Percentiles rank a stretch among this genome's conserved stretches.
Evolutionary conservation across 2,888 invertebrate species (phyloP).

Genomic region (Alloplasta piceator): DNA sequence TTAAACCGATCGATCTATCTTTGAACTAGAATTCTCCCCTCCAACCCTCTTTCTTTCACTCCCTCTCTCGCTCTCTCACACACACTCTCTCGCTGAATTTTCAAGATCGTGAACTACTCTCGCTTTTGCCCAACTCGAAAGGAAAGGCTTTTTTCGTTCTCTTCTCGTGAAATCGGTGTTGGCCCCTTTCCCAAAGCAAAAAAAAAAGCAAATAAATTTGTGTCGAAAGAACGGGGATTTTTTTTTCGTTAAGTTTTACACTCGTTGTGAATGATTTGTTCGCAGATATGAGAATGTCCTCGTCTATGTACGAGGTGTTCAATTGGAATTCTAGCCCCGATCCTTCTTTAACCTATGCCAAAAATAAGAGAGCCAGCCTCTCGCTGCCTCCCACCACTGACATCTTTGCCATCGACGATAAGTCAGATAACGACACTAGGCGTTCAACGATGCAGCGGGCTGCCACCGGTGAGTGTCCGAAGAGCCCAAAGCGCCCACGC

Average conservation of each 20-base stretch:
- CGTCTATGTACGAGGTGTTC: conserved; percentile 90
- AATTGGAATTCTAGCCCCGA: conserved; percentile 86
- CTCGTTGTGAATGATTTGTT: conserved; percentile 77
- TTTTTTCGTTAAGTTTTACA: conserved; percentile 15
- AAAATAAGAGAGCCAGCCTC: conserved; percentile 83
- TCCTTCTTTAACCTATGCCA: conserved; percentile 82
- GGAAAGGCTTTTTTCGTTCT: conserved; percentile 6
- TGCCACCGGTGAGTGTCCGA: conserved; percentile 80
- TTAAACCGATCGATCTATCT: conserved; percentile 52
- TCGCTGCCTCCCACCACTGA: conserved; percentile 82
- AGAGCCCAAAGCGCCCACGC: conserved; percentile 62
- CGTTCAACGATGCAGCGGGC: conserved; percentile 81
- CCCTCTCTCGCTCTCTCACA: background rate
- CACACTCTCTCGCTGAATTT: background rate
- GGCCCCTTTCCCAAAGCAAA: no score
- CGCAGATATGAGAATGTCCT: conserved; percentile 88
- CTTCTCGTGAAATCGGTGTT: background rate
- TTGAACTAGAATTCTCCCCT: conserved; percentile 44
- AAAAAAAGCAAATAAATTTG: no score
- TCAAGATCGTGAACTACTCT: conserved; percentile 2
- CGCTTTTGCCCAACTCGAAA: conserved; percentile 4
- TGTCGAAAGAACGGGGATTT: no score
- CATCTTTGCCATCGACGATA: conserved; percentile 82
- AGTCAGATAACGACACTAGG: conserved; percentile 81
- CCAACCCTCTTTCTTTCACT: conserved; percentile 1